Evolutionary conservation across 2,797 vertebrate species (phyloP), one percentile per base, ranked within the genome.

Genomic region (Halcyon badia): DNA sequence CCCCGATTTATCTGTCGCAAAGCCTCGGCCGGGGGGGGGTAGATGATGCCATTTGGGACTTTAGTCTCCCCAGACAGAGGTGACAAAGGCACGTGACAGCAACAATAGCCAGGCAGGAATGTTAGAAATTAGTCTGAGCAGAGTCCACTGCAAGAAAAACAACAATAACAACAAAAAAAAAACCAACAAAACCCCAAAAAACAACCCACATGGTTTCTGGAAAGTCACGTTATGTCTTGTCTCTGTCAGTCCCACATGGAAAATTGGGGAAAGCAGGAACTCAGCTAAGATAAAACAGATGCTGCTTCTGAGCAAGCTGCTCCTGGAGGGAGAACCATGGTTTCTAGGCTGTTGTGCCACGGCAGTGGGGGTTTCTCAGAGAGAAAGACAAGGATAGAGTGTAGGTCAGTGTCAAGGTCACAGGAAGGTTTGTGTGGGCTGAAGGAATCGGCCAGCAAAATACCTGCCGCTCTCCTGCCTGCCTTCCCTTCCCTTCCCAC

Each of bases 211-310:
- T 56, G 71, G 21, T 14, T 52, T 48, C n/a, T 48, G 76, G 68
- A 41, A 70, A 79, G 66, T 49, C 61, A 41, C 3, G 3, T 93
- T 49, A 73, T 24, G 76, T 35, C 4, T 0, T 6, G 42, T 10
- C 37, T 52, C 48, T 52, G 24, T 80, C 33, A 9, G 28, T 68
- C 78, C 86, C 51, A 19, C 60, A 56, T 3, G 70, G 65, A 68
- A 77, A 92, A 80, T 1, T 12, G n/a, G 24, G 92, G 60, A n/a
- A 60, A 90, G 64, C 5, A 15, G 51, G 70, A 77, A 42, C 16
- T 51, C 15, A 17, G 79, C 44, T 77, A 65, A 87, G 83, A n/a
- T 10, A 18, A 92, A 84, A 10, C 75, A 87, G 86, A 71, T 76
- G 91, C 68, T 62, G 57, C 57, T 54, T 31, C 91, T 14, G 57